phyloP scores from a whole-genome alignment of 2,797 vertebrate species.

The Sebastes melanostomus region DNA sequence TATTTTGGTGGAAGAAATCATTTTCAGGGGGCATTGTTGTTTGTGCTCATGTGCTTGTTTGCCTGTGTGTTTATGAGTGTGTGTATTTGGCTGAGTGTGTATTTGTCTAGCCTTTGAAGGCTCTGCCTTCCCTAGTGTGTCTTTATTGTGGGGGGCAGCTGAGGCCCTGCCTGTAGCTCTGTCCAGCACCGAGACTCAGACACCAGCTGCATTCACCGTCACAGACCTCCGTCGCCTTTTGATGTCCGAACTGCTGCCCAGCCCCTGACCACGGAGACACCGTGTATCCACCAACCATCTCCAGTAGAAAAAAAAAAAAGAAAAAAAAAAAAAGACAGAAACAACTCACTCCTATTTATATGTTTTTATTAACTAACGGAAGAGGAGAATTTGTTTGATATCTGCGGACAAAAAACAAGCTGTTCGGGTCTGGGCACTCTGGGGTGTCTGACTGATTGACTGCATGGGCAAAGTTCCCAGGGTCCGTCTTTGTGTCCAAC shows the following conservation, averaged over 20 bases:
- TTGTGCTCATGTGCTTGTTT: conserved; percentile 70
- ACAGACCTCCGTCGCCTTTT: conserved; percentile 85
- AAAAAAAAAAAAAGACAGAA: conserved; percentile 49
- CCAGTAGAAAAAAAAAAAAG: conserved; percentile 25
- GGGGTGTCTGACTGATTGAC: conserved; percentile 87
- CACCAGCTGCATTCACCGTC: conserved; percentile 97
- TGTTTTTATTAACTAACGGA: conserved; percentile 78
- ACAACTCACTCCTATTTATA: conserved; percentile 77
- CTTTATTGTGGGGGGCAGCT: conserved; percentile 83
- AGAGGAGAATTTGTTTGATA: conserved; percentile 82
- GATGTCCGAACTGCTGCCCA: conserved; percentile 88
- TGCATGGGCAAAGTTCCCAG: conserved; percentile 87
- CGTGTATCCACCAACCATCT: conserved; percentile 73
- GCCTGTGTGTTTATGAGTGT: conserved; percentile 56
- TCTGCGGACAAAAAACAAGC: conserved; percentile 82
- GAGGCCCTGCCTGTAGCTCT: conserved; percentile 90
- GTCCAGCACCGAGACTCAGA: conserved; percentile 91
- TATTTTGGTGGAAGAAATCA: conserved; percentile 32
- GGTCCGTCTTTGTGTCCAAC: conserved; percentile 85
- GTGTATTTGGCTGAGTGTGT: conserved; percentile 79
- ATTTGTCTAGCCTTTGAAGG: conserved; percentile 82
- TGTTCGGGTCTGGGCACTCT: conserved; percentile 80
- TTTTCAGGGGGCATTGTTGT: conserved; percentile 45
- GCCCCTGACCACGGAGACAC: conserved; percentile 79
- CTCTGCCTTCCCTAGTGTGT: conserved; percentile 70